Base-by-base conservation (phyloP, 2,888 invertebrate species). In the Dryocosmus kuriphilus region DNA sequence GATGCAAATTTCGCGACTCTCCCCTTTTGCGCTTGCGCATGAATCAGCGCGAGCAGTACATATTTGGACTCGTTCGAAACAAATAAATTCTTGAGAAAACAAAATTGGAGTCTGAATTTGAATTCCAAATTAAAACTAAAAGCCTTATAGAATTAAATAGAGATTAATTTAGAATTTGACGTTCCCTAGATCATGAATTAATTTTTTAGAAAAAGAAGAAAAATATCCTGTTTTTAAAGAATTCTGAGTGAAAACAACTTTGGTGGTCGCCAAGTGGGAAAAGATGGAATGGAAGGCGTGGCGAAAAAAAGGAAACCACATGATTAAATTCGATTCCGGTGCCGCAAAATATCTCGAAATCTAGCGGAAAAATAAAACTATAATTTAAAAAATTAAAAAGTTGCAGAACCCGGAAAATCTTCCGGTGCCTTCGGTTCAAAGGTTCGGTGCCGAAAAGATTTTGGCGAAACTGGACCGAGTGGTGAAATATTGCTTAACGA, bases 1-100 rank as follows among this genome's bases (percentile, higher is more conserved):
- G 73, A 80, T 81, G 81, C 77, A 80, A 77, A 80, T 81, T 77
- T 80, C 75, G 71, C 81, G 65, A n/a, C 71, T 63, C 57, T 60
- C 57, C 57, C 57, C 57, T 27, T 60, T 60, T 60, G 57, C 27
- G 11, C 57, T 60, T 27, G 22, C 24, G 24, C 57, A 60, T 60
- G 57, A 60, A 60, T 60, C 57, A 60, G 57, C 22, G 57, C 16
- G 16, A 27, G 1, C 16, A 11, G 16, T 24, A 24, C 57, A 22
- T 60, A 60, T 55, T 55, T 55, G 51, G 51, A 55, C 51, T 22
- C 51, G 51, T 55, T 55, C 51, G n/a, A 55, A 55, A 55, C n/a
- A 55, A 9, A 22, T 55, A 55, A 55, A 55, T 55, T 55, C 51
- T n/a, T 4, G 51, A 55, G 51, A 55, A 55, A 55, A 22, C n/a